Evolutionary conservation across 2,888 invertebrate species (phyloP).

Genomic region (Salticus scenicus): DNA sequence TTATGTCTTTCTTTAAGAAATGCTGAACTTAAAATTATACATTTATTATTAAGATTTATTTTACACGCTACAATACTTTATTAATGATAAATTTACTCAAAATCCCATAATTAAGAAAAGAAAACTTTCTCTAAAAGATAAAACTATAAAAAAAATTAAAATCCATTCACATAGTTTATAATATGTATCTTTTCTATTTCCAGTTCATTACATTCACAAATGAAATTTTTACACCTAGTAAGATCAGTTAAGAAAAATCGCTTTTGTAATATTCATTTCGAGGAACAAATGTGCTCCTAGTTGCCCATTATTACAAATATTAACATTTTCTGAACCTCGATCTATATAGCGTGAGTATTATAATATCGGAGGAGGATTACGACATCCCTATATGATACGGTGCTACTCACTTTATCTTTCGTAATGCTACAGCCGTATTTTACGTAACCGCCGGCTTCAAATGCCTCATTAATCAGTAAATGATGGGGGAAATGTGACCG

Average conservation of each 20-base stretch:
- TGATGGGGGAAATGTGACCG: background rate
- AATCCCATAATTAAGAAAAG: too few relatives aligned
- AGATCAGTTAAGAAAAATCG: slow-evolving; percentile 12
- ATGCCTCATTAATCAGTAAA: slow-evolving; percentile 40
- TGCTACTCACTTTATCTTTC: slow-evolving; percentile 28
- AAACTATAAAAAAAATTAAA: too few relatives aligned
- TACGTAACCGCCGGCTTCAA: slow-evolving; percentile 45
- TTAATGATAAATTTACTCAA: too few relatives aligned
- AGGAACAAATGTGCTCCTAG: slow-evolving; percentile 22
- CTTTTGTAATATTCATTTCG: slow-evolving; percentile 16
- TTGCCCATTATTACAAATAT: slow-evolving; percentile 22
- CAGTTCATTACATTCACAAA: slow-evolving; percentile 34
- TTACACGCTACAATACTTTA: too few relatives aligned
- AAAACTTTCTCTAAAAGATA: too few relatives aligned
- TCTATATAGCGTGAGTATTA: slow-evolving; percentile 43
- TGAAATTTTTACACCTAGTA: slow-evolving; percentile 27
- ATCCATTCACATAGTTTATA: too few relatives aligned
- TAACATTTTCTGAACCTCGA: slow-evolving; percentile 14
- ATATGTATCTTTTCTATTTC: background rate
- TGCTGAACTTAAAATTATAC: too few relatives aligned
- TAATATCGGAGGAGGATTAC: slow-evolving; percentile 44
- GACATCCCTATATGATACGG: slow-evolving; percentile 26
- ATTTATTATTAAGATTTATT: too few relatives aligned
- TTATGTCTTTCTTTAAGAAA: too few relatives aligned
- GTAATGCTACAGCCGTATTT: slow-evolving; percentile 45